phyloP scores from a whole-genome alignment of 2,888 invertebrate genomes.

The Pseudolycoriella hygida region DNA sequence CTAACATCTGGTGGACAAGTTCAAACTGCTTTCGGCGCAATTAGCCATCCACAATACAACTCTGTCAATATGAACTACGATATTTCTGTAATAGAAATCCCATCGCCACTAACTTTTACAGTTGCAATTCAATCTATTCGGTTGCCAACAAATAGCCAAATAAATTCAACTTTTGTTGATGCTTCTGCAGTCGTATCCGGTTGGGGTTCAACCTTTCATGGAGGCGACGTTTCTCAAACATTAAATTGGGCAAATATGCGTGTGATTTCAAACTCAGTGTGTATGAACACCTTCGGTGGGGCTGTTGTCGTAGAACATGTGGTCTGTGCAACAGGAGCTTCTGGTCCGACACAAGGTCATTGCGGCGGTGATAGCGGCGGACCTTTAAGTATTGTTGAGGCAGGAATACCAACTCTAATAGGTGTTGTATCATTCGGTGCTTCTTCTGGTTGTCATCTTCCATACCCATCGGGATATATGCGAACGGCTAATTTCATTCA shows the following conservation, averaged over 20 bases:
- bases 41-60: constrained; percentile 3
- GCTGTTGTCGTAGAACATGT: neutral
- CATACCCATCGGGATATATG: constrained; percentile 1
- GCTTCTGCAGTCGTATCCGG: neutral
- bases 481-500: neutral
- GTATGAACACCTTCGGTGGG: neutral
- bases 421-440: constrained; percentile 2
- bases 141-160: neutral
- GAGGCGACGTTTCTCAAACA: neutral
- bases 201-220: neutral
- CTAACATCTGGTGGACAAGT: neutral
- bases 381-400: neutral
- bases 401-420: neutral
- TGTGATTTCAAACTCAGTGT: neutral
- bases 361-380: constrained; percentile 5
- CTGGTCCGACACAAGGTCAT: neutral
- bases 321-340: neutral
- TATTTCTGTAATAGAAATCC: neutral
- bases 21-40: neutral
- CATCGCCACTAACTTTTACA: neutral
- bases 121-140: neutral
- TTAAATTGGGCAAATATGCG: neutral
- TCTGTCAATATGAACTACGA: constrained; percentile 4
- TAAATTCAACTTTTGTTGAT: neutral
- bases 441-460: neutral